Evolutionary conservation across 2,888 invertebrate species (phyloP).

Genomic region (Nephrotoma flavescens): DNA sequence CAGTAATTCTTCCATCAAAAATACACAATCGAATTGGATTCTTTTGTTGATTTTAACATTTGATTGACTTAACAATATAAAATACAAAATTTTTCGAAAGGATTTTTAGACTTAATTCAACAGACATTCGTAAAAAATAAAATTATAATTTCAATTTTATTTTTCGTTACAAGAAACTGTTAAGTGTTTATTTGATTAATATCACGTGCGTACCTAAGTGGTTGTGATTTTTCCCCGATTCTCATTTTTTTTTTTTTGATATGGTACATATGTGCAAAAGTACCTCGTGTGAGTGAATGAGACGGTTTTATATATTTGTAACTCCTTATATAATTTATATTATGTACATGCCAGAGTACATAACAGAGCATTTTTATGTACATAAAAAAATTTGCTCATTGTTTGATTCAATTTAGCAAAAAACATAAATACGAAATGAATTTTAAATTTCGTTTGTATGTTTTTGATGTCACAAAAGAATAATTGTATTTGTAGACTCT

Average conservation of each 20-base stretch:
- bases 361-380: neutral
- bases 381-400: neutral
- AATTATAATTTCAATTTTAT: neutral
- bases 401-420: neutral
- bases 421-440: neutral
- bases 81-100: neutral
- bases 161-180: neutral
- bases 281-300: neutral
- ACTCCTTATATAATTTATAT: neutral
- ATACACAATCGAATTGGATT: neutral
- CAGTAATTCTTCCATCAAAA: neutral
- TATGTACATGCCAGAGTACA: neutral
- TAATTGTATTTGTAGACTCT: neutral
- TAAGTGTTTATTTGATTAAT: neutral
- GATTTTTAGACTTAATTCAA: neutral
- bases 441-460: neutral
- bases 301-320: neutral
- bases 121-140: neutral
- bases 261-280: neutral
- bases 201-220: neutral
- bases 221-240: neutral
- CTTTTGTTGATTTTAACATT: neutral
- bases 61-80: neutral
- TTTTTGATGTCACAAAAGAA: neutral
- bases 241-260: neutral